Percentiles rank a stretch among this genome's conserved stretches.
Evolutionary conservation across 2,797 vertebrate species (phyloP).

Genomic region (Odontamblyopus rebecca): DNA sequence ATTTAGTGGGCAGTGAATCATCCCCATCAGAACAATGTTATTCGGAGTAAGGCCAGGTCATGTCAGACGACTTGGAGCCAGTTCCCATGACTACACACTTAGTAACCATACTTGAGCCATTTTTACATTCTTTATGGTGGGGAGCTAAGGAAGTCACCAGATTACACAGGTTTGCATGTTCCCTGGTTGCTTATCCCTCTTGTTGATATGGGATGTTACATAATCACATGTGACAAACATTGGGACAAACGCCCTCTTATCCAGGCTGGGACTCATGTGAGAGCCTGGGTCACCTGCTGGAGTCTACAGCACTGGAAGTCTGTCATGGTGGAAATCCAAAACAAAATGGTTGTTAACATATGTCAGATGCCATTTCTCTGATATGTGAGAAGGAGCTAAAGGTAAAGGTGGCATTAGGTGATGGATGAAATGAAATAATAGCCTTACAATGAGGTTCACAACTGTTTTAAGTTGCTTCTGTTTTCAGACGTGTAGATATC

Average conservation of each 20-base stretch:
- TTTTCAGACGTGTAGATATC: too few relatives aligned
- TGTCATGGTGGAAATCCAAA: constrained; percentile 13
- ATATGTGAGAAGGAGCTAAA: background rate
- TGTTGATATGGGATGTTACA: constrained; percentile 25
- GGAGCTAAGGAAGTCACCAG: constrained; percentile 35
- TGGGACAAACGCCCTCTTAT: constrained; percentile 13
- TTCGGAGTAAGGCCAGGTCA: constrained; percentile 1
- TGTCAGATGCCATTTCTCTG: background rate
- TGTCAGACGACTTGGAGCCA: constrained; percentile 11
- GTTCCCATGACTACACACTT: constrained; percentile 46
- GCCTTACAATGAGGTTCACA: too few relatives aligned
- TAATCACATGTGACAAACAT: constrained; percentile 31
- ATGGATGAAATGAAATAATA: background rate
- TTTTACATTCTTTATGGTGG: constrained; percentile 15
- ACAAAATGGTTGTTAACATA: constrained; percentile 5
- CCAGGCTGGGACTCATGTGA: constrained; percentile 26
- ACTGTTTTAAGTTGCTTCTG: too few relatives aligned
- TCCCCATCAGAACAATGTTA: background rate
- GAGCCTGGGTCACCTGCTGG: constrained; percentile 1
- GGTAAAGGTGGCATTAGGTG: background rate
- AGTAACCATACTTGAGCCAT: constrained; percentile 21
- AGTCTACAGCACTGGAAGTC: constrained; percentile 17
- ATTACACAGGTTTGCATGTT: constrained; percentile 15
- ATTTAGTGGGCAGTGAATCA: background rate
- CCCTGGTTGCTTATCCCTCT: constrained; percentile 17